These are phyloP conservation scores for Hylaeus anthracinus DNA, from an alignment of 1,140 invertebrate genomes.

Conservation along the genomic window DNA sequence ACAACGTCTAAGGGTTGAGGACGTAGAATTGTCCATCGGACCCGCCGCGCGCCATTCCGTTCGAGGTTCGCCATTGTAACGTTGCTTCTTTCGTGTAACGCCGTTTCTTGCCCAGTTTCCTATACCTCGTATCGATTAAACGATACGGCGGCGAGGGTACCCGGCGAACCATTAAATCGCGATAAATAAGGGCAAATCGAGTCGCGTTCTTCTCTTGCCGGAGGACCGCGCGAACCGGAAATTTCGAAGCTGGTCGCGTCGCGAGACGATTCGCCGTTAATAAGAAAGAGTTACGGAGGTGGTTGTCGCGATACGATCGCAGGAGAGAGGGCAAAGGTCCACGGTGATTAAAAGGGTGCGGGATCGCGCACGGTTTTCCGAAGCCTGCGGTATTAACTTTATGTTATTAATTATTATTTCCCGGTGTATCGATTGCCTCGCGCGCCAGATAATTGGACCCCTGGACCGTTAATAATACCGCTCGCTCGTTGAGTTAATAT, in stretches of 20 bases:
- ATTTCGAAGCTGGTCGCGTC: no score
- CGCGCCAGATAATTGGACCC: constrained; percentile 33
- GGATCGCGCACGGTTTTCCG: constrained; percentile 5
- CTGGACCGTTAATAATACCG: constrained; percentile 39
- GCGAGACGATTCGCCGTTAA: neutral
- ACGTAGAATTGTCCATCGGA: neutral
- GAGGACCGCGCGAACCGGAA: no score
- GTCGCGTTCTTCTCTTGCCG: neutral
- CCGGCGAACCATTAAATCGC: constrained; percentile 8
- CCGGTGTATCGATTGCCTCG: constrained; percentile 39
- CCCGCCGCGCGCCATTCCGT: neutral
- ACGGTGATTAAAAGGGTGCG: constrained; percentile 2
- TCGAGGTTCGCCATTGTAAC: no score
- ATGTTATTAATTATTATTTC: constrained; percentile 44
- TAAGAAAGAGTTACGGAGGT: neutral
- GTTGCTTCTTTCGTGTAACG: constrained; percentile 5
- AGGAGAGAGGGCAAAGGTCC: neutral
- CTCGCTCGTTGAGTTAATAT: constrained; percentile 47
- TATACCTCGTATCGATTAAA: neutral
- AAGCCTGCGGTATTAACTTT: constrained; percentile 34
- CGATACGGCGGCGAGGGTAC: neutral
- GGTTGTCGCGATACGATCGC: neutral
- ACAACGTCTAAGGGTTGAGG: no score
- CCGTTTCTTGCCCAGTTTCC: neutral
- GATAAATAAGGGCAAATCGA: neutral